These are phyloP conservation scores for Littorina saxatilis DNA, from an alignment of 1,140 invertebrate species.

Conservation along the genomic window DNA sequence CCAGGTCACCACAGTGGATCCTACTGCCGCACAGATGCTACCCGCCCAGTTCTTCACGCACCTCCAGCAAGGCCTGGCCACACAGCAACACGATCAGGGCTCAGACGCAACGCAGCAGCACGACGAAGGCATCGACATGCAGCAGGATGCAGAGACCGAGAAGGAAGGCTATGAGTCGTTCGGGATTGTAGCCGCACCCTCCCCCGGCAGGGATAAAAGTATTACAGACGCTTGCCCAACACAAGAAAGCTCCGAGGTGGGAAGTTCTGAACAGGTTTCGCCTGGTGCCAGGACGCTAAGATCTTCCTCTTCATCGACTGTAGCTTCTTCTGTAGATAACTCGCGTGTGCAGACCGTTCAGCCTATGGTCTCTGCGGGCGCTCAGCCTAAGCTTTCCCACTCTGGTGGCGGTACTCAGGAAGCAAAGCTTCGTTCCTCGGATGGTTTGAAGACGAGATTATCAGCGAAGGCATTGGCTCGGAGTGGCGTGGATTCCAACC, in stretches of 20 bases:
- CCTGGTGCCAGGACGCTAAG: not conserved
- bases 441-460: not conserved
- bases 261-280: too few species aligned
- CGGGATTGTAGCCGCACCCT: not conserved
- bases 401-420: not conserved
- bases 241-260: not conserved
- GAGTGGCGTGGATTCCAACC: not conserved
- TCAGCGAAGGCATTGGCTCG: not conserved
- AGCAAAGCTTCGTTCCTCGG: not conserved
- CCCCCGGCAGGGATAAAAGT: too few species aligned
- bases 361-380: not conserved
- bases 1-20: conserved; percentile 10
- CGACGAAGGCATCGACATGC: not conserved
- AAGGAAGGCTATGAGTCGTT: not conserved
- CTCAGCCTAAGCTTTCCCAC: not conserved
- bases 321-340: not conserved
- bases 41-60: not conserved
- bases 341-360: not conserved
- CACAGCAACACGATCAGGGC: not conserved
- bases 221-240: too few species aligned
- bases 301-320: not conserved
- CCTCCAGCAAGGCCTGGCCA: not conserved
- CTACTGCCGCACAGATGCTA: not conserved
- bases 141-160: not conserved
- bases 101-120: not conserved